A percentile compares a stretch with the other conserved stretches of the same genome.
Evolutionary conservation across 2,888 invertebrate species (phyloP).

Genomic region (Escarpia spicata): DNA sequence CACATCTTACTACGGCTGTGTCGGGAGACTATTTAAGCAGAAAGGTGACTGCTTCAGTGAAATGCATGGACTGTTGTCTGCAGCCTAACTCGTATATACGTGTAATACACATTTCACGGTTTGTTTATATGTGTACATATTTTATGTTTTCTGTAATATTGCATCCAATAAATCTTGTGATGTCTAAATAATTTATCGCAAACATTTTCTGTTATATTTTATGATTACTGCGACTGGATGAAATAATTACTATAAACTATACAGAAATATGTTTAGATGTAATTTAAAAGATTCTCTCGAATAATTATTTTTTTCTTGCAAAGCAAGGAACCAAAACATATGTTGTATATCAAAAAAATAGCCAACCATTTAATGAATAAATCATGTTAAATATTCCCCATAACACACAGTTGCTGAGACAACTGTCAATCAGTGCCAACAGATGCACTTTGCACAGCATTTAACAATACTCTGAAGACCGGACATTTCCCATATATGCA

Average conservation of each 20-base stretch:
- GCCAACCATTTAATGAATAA: not conserved
- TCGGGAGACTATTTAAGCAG: not conserved
- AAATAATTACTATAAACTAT: not conserved
- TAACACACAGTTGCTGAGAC: not conserved
- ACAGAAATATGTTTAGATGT: not conserved
- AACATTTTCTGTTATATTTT: not conserved
- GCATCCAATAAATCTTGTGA: not conserved
- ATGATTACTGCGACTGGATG: not conserved
- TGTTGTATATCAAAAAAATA: not conserved
- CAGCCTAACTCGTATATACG: not conserved
- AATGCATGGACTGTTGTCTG: not conserved
- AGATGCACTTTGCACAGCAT: not conserved
- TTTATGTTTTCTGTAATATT: not conserved
- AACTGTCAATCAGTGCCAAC: not conserved
- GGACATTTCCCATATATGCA: not conserved
- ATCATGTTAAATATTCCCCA: not conserved
- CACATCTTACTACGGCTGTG: not conserved
- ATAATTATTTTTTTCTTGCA: not conserved
- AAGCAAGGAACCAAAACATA: not conserved
- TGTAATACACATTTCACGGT: not conserved
- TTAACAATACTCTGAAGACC: not conserved
- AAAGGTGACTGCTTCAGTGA: no score
- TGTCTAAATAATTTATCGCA: not conserved
- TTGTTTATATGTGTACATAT: not conserved
- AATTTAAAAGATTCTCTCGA: not conserved